Evolutionary conservation across 2,888 invertebrate species (phyloP).

Genomic region (Phaonia tiefii): DNA sequence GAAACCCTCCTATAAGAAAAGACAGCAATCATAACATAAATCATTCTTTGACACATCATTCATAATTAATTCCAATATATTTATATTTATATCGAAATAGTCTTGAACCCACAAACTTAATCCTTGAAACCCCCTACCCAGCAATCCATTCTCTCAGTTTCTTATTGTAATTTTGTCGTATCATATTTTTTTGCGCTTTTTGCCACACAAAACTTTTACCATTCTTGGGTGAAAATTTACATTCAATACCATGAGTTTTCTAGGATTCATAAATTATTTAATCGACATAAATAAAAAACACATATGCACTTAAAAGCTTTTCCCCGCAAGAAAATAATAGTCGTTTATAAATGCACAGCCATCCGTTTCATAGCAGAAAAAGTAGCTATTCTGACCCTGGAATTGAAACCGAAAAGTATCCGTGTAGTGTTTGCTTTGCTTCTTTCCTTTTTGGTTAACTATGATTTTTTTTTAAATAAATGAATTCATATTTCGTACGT

Average conservation of each 20-base stretch:
- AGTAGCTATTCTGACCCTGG: neutral
- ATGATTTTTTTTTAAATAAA: slow-evolving; percentile 63
- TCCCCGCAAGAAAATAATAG: too few relatives aligned
- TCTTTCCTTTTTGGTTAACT: slow-evolving; percentile 16
- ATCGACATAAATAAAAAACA: slow-evolving; percentile 31
- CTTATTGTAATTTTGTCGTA: neutral
- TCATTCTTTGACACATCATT: slow-evolving; percentile 4
- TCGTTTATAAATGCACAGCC: slow-evolving; percentile 4
- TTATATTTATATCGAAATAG: too few relatives aligned
- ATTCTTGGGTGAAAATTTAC: slow-evolving; percentile 8
- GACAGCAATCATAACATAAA: neutral
- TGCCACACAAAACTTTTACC: neutral
- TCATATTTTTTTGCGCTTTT: too few relatives aligned
- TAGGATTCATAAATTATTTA: slow-evolving; percentile 38
- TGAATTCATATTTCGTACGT: slow-evolving; percentile 43
- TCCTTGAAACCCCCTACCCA: neutral
- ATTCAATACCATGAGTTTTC: slow-evolving; percentile 10
- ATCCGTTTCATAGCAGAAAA: neutral
- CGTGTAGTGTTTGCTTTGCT: slow-evolving; percentile 17
- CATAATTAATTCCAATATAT: too few relatives aligned
- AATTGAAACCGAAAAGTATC: neutral
- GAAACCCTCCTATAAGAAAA: neutral
- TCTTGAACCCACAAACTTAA: too few relatives aligned
- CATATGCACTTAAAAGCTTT: slow-evolving; percentile 32
- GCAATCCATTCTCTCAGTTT: neutral